Base-by-base conservation (phyloP, 2,797 vertebrate species). In the Cynopterus sphinx region DNA sequence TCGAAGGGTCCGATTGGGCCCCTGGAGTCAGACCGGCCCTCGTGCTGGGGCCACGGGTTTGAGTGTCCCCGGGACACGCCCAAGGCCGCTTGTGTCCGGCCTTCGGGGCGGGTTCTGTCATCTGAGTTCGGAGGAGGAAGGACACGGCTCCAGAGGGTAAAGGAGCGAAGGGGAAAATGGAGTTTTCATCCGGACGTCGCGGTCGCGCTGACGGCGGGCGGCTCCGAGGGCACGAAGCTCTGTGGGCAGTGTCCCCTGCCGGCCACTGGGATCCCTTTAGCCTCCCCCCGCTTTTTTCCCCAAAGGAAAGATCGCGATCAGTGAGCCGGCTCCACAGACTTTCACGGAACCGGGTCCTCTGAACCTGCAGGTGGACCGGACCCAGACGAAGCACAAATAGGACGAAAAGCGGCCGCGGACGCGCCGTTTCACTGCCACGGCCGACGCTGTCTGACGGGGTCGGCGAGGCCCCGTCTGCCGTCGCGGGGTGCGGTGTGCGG, bases 131-230 rank as follows among this genome's bases (percentile, higher is more conserved):
- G 57, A 75, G 78, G 96, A 94, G 87, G 39, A 95, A 59, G 94
- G 51, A 55, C 77, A n/a, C 70, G 63, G 93, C 97, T 96, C 83
- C 57, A 83, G 97, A 96, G 97, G 97, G 96, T 97, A 96, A 97
- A 95, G 97, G 74, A 97, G 86, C 5, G 85, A 95, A 93, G 63
- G 46, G 89, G 65, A 74, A 57, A 91, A 59, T 98, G 96, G 95
- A 96, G 97, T 94, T 83, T 97, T 97, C 96, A 94, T 74, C 90
- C 71, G 95, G 96, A 95, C 96, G 97, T 93, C 43, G 0, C 86
- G 51, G 28, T 59, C 68, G 87, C 79, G 63, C 71, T 87, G 96
- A 96, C 96, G 97, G 96, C 95, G 85, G 97, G 39, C 22, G 74
- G 59, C 91, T 94, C 61, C 28, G 11, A 92, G 78, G 67, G 79